Conservation (phyloP, 2,888 invertebrate species). For the Chrysina gloriosa region DNA sequence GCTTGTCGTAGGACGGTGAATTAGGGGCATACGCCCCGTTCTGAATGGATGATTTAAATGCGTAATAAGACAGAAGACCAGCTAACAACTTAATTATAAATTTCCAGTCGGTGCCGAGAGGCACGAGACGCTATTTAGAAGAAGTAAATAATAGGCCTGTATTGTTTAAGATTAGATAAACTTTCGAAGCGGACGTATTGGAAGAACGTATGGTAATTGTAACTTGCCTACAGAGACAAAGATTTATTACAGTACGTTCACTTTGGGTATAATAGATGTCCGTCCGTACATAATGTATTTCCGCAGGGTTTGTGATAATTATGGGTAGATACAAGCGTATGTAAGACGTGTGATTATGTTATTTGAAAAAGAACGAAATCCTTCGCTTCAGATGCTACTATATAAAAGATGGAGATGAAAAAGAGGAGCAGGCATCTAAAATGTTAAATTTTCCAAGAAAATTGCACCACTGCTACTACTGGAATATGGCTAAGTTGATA, state of each 20-base stretch:
- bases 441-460: no score
- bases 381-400: no score
- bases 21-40: slow-evolving; percentile 11
- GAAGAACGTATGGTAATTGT: slow-evolving; percentile 25
- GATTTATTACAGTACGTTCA: slow-evolving; percentile 19
- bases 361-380: no score
- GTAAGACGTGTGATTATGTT: not conserved
- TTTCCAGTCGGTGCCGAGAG: not conserved
- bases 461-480: no score
- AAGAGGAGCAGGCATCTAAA: no score
- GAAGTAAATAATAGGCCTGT: slow-evolving; percentile 30
- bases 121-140: slow-evolving; percentile 19
- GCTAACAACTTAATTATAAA: slow-evolving; percentile 35
- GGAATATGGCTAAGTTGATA: no score
- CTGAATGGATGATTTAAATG: slow-evolving; percentile 19
- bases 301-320: slow-evolving; percentile 2
- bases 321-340: not conserved
- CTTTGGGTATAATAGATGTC: slow-evolving; percentile 24
- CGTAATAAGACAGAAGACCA: slow-evolving; percentile 23
- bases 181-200: slow-evolving; percentile 1
- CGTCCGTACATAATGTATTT: slow-evolving; percentile 7
- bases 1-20: not conserved
- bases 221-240: slow-evolving; percentile 26
- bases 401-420: no score
- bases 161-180: slow-evolving; percentile 31